Percentiles rank a stretch among this genome's conserved stretches.
Evolutionary conservation across 1,140 invertebrate species (phyloP).

Genomic region (Archivesica marissinica): DNA sequence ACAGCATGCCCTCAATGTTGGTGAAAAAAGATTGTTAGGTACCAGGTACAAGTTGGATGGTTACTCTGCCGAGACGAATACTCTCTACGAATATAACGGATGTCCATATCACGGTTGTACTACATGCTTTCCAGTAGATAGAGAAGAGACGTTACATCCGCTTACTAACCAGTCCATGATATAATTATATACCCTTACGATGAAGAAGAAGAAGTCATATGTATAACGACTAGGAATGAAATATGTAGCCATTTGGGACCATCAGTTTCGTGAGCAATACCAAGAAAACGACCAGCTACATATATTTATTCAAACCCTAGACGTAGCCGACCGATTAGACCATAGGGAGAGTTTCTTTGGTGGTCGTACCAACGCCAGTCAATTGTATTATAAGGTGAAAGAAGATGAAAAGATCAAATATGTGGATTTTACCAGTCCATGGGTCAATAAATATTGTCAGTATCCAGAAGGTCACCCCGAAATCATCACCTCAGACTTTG

Average conservation of each 20-base stretch:
- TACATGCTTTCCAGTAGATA: too few relatives aligned
- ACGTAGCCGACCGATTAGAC: conserved; percentile 46
- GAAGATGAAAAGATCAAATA: conserved; percentile 16
- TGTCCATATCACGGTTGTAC: too few relatives aligned
- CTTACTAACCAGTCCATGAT: too few relatives aligned
- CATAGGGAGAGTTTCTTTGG: conserved; percentile 44
- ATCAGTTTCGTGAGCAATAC: not conserved
- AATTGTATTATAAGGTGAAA: conserved; percentile 3
- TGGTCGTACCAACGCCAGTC: conserved; percentile 39
- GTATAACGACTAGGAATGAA: too few relatives aligned
- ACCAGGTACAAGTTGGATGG: conserved; percentile 38
- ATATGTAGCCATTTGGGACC: conserved; percentile 54
- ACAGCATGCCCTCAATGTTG: too few relatives aligned
- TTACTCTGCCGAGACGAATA: conserved; percentile 27
- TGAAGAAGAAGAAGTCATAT: too few relatives aligned
- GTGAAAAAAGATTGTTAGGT: conserved; percentile 29
- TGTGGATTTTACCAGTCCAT: conserved; percentile 15
- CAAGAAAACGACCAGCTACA: not conserved
- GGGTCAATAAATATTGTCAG: too few relatives aligned
- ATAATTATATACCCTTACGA: too few relatives aligned
- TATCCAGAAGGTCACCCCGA: too few relatives aligned
- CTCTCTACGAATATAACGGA: conserved; percentile 27
- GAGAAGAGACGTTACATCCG: too few relatives aligned
- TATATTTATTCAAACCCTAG: conserved; percentile 14
- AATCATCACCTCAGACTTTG: conserved; percentile 7